A percentile compares a stretch with the other conserved stretches of the same genome.
These are phyloP conservation scores for Lasioglossum marginatum DNA, from an alignment of 2,888 invertebrate genomes.

Conservation along the genomic window DNA sequence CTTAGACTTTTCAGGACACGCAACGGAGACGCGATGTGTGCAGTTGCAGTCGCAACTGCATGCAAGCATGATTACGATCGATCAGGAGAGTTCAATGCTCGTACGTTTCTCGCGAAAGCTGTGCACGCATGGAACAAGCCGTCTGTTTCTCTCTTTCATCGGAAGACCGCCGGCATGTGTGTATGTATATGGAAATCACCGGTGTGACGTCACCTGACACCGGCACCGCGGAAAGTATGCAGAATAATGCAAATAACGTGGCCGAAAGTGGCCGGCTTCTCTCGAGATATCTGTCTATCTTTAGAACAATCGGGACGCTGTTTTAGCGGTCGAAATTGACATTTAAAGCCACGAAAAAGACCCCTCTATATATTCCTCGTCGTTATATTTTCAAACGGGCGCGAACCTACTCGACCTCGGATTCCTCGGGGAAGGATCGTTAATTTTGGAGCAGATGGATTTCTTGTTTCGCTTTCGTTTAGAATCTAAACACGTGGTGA, in stretches of 20 bases:
- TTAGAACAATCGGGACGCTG: conserved; percentile 44
- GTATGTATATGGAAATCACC: conserved; percentile 58
- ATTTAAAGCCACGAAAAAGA: conserved; percentile 39
- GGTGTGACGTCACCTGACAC: conserved; percentile 65
- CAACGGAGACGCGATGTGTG: conserved; percentile 2
- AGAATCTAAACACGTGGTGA: background rate
- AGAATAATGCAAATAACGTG: conserved; percentile 79
- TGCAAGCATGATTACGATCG: conserved; percentile 47
- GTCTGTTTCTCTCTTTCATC: conserved; percentile 38
- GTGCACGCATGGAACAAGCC: conserved; percentile 2
- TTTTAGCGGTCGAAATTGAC: conserved; percentile 29
- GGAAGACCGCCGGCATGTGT: conserved; percentile 7
- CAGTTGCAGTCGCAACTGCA: background rate
- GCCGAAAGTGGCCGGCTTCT: conserved; percentile 43
- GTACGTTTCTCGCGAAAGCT: conserved; percentile 33
- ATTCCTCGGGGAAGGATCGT: conserved; percentile 1
- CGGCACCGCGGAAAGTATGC: conserved; percentile 72
- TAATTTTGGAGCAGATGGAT: conserved; percentile 14
- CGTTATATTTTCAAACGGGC: conserved; percentile 17
- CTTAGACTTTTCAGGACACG: conserved; percentile 4
- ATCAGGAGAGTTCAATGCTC: conserved; percentile 58
- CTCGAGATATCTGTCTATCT: conserved; percentile 12
- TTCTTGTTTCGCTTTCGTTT: conserved; percentile 7
- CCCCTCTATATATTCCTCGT: background rate
- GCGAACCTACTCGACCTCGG: background rate